phyloP scores from a whole-genome alignment of 1,140 invertebrate genomes.

The Babylonia areolata region DNA sequence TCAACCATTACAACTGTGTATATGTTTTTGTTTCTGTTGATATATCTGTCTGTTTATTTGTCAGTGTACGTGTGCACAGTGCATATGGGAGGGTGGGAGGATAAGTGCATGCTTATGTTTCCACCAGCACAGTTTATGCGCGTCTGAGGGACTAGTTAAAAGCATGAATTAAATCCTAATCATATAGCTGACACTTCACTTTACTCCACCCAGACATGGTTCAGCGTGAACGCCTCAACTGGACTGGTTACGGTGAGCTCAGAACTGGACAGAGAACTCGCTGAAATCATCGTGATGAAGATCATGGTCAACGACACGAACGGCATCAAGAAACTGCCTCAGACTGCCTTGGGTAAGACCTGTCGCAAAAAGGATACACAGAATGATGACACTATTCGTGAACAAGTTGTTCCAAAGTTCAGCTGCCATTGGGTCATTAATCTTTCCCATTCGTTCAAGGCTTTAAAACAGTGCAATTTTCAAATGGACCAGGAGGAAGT shows the following conservation, averaged over 20 bases:
- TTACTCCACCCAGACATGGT: conserved; percentile 61
- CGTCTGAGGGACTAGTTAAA: not conserved
- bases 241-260: conserved; percentile 48
- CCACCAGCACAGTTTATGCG: not conserved
- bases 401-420: too few species aligned
- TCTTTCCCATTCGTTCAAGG: too few species aligned
- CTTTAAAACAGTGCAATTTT: too few species aligned
- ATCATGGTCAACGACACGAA: conserved; percentile 57
- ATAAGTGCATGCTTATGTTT: not conserved
- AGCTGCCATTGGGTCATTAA: too few species aligned
- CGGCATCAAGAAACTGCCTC: conserved; percentile 29
- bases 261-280: conserved; percentile 58
- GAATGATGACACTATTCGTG: too few species aligned
- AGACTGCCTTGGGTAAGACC: conserved; percentile 61
- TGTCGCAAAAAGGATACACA: too few species aligned
- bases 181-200: not conserved
- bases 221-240: conserved; percentile 44
- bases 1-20: too few species aligned
- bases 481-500: too few species aligned
- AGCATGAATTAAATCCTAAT: not conserved
- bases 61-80: too few species aligned
- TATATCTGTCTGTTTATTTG: not conserved
- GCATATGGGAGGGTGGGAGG: too few species aligned
- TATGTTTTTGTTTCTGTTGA: too few species aligned
- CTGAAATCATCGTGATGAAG: conserved; percentile 53